Evolutionary conservation across 2,113 vertebrate species (phyloP).

Genomic region (Excalfactoria chinensis): DNA sequence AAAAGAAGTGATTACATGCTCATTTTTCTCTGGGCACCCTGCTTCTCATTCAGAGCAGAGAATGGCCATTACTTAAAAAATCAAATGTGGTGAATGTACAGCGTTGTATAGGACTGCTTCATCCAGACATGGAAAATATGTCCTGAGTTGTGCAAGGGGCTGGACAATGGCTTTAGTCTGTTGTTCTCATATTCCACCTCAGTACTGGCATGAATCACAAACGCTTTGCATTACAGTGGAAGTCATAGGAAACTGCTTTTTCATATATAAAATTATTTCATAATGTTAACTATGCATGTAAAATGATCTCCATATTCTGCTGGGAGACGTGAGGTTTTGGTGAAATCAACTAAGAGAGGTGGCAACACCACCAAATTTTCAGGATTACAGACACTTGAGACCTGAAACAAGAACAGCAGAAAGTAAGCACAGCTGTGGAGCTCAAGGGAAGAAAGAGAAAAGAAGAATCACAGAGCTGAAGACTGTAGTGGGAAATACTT

Average conservation of each 20-base stretch:
- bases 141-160: not conserved
- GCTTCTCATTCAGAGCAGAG: not conserved
- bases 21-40: not conserved
- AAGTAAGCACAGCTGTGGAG: not conserved
- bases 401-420: not conserved
- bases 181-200: not conserved
- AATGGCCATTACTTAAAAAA: not conserved
- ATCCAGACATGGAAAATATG: not conserved
- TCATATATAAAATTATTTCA: not conserved
- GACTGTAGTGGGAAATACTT: not conserved
- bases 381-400: not conserved
- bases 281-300: not conserved
- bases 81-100: not conserved
- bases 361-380: not conserved
- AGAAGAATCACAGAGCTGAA: not conserved
- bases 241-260: not conserved
- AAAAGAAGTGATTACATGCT: not conserved
- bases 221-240: not conserved
- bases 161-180: not conserved
- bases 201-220: not conserved
- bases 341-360: not conserved
- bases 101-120: not conserved
- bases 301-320: not conserved
- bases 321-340: not conserved
- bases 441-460: not conserved